Percentiles rank a stretch among this genome's conserved stretches.
These are phyloP conservation scores for Graphium colonna DNA, from an alignment of 2,888 invertebrate species.

Conservation along the genomic window DNA sequence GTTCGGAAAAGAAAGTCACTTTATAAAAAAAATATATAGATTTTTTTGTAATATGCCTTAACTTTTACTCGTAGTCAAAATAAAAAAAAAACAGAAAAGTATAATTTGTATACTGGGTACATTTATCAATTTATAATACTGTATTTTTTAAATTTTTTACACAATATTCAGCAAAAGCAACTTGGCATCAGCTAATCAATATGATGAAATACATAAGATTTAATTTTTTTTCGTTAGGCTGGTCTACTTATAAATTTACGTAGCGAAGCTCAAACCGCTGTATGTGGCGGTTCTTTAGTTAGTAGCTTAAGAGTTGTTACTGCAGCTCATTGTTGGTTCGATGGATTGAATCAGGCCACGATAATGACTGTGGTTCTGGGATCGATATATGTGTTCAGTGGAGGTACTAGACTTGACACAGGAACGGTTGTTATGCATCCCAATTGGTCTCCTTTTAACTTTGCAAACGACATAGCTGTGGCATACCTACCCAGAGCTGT, in stretches of 20 bases:
- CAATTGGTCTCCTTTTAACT: slow-evolving; percentile 40
- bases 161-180: too few relatives aligned
- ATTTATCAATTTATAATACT: too few relatives aligned
- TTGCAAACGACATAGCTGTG: slow-evolving; percentile 48
- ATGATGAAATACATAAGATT: too few relatives aligned
- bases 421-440: slow-evolving; percentile 41
- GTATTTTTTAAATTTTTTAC: too few relatives aligned
- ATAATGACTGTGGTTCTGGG: slow-evolving; percentile 48
- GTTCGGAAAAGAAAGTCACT: neutral
- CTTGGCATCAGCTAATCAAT: too few relatives aligned
- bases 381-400: slow-evolving; percentile 41
- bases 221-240: slow-evolving; percentile 32
- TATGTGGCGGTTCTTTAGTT: slow-evolving; percentile 52
- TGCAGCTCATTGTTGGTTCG: too few relatives aligned
- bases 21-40: too few relatives aligned
- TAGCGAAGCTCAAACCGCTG: slow-evolving; percentile 33
- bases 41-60: too few relatives aligned
- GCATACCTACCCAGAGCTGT: slow-evolving; percentile 40
- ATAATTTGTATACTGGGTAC: too few relatives aligned
- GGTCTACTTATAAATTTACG: slow-evolving; percentile 40
- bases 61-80: too few relatives aligned
- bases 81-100: too few relatives aligned
- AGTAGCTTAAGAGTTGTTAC: slow-evolving; percentile 40
- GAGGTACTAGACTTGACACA: slow-evolving; percentile 42
- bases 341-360: slow-evolving; percentile 50